phyloP scores from a whole-genome alignment of 2,113 vertebrate species.

The Platysternon megacephalum region DNA sequence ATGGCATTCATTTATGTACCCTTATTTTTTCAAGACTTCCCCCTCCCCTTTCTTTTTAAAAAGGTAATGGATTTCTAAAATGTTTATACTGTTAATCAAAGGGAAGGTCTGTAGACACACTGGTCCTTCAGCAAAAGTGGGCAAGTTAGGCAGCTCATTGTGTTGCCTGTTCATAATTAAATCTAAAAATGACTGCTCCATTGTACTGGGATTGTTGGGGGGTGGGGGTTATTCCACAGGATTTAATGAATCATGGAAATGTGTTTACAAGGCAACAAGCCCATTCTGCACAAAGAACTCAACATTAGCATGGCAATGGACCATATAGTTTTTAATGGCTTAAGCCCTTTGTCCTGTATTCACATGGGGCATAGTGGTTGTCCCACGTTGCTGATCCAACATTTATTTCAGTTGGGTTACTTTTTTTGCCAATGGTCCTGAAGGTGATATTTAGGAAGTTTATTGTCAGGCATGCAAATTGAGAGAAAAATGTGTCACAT shows the following conservation, averaged over 20 bases:
- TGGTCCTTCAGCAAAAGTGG: constrained; percentile 36
- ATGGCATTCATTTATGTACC: constrained; percentile 33
- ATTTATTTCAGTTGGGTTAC: constrained; percentile 33
- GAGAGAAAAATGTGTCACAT: constrained; percentile 47
- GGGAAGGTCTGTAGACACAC: not conserved
- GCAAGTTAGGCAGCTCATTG: constrained; percentile 55
- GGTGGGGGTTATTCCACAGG: constrained; percentile 45
- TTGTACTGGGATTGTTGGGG: constrained; percentile 56
- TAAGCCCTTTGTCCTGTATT: constrained; percentile 34
- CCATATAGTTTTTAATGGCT: constrained; percentile 59
- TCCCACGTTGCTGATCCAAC: constrained; percentile 54
- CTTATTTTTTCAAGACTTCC: constrained; percentile 28
- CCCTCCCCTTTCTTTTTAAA: constrained; percentile 45
- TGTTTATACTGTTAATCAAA: constrained; percentile 1
- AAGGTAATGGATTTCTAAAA: constrained; percentile 12
- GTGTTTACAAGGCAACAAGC: constrained; percentile 53
- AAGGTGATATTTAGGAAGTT: constrained; percentile 61
- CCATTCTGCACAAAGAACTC: constrained; percentile 39
- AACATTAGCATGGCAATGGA: constrained; percentile 41
- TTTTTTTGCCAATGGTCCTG: constrained; percentile 37
- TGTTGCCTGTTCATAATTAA: constrained; percentile 54
- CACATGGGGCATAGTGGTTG: not conserved
- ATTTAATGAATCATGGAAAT: constrained; percentile 70
- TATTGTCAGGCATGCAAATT: constrained; percentile 60
- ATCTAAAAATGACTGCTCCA: constrained; percentile 58